These are phyloP conservation scores for Aradus depressus DNA, from an alignment of 2,888 invertebrate genomes.

Conservation along the genomic window DNA sequence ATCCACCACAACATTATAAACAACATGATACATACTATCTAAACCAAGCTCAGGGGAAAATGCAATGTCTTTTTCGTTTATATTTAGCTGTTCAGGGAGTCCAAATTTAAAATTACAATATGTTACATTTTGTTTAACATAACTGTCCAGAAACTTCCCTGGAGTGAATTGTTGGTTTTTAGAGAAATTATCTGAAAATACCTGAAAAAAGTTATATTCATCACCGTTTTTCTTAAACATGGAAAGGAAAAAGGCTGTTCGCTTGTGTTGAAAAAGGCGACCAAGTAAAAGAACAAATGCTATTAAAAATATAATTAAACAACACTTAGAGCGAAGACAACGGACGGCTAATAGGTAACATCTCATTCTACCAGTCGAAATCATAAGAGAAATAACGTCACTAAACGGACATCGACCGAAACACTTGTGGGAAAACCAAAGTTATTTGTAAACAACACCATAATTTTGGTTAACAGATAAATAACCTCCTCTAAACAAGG, in stretches of 20 bases:
- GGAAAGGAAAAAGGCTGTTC: constrained; percentile 17
- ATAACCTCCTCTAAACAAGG: too few species aligned
- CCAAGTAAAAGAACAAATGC: constrained; percentile 24
- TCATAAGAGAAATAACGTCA: too few species aligned
- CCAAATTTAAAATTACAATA: constrained; percentile 52
- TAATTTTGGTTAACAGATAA: too few species aligned
- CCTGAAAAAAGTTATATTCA: constrained; percentile 19
- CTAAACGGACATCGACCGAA: too few species aligned
- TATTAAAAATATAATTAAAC: constrained; percentile 23
- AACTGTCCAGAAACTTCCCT: constrained; percentile 33
- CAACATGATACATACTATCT: constrained; percentile 48
- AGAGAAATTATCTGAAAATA: constrained; percentile 12
- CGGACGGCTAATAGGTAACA: constrained; percentile 24
- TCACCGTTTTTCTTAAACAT: constrained; percentile 20
- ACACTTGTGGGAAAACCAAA: too few species aligned
- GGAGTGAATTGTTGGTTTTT: constrained; percentile 28
- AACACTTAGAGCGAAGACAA: constrained; percentile 23
- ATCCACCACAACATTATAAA: constrained; percentile 48
- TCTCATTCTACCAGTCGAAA: constrained; percentile 19
- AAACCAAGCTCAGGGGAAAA: constrained; percentile 49
- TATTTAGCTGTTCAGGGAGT: constrained; percentile 44
- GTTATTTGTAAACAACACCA: too few species aligned
- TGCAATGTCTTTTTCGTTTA: constrained; percentile 40
- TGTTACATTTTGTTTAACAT: constrained; percentile 39
- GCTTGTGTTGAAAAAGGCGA: constrained; percentile 22